These are phyloP conservation scores for Netelia inedita DNA, from an alignment of 2,888 invertebrate genomes.

Conservation along the genomic window DNA sequence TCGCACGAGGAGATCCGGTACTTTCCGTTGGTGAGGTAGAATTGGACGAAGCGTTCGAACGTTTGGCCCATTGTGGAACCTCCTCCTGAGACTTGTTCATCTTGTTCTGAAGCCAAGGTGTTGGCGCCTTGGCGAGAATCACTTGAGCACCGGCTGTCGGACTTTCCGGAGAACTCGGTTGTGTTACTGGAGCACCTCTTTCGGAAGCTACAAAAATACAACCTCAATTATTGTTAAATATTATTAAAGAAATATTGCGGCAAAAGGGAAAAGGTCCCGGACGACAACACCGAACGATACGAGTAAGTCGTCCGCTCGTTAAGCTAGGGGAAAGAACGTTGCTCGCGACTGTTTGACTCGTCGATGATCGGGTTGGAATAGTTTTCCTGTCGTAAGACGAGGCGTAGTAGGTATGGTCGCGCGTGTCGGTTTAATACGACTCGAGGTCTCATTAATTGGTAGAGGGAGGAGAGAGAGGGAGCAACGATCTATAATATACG, in stretches of 20 bases:
- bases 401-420: no score
- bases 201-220: conserved; percentile 65
- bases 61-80: conserved; percentile 86
- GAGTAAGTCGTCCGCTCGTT: no score
- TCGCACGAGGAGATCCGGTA: conserved; percentile 79
- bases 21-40: conserved; percentile 78
- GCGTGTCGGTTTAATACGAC: no score
- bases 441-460: no score
- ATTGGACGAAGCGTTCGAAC: conserved; percentile 75
- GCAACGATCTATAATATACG: not conserved
- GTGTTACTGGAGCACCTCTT: conserved; percentile 69
- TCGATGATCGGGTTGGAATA: no score
- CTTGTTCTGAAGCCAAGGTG: conserved; percentile 87
- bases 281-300: no score
- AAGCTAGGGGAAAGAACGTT: no score
- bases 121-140: conserved; percentile 87
- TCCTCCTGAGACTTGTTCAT: conserved; percentile 84
- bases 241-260: not conserved
- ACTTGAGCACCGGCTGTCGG: conserved; percentile 81
- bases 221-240: not conserved
- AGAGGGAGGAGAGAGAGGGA: not conserved
- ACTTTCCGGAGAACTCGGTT: conserved; percentile 78
- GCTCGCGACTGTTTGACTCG: no score
- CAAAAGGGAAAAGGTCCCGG: not conserved
- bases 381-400: no score